Evolutionary conservation across 2,797 vertebrate species (phyloP).

Genomic region (Leptoclinus maculatus): DNA sequence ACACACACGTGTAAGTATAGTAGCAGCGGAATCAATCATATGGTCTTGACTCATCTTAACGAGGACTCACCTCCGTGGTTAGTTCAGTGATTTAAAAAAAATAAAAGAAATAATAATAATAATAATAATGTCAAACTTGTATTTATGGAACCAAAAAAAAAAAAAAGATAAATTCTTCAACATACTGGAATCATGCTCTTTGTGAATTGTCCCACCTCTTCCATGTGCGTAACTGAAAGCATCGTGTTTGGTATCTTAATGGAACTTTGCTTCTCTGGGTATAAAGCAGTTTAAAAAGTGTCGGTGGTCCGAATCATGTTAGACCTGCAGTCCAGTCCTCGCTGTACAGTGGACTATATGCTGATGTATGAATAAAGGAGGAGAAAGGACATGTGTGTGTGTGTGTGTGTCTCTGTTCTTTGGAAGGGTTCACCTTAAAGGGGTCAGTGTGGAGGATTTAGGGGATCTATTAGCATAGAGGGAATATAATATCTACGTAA

Average conservation of each 20-base stretch:
- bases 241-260: conserved; percentile 83
- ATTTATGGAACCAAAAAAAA: conserved; percentile 84
- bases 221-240: conserved; percentile 83
- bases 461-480: too few relatives aligned
- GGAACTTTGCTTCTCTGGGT: conserved; percentile 72
- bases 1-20: conserved; percentile 60
- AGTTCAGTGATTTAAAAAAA: conserved; percentile 77
- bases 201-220: conserved; percentile 84
- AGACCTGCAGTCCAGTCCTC: conserved; percentile 72
- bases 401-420: background rate
- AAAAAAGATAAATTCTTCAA: conserved; percentile 38
- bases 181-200: conserved; percentile 87
- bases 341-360: conserved; percentile 85
- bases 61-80: conserved; percentile 86
- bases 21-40: conserved; percentile 66
- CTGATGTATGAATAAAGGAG: conserved; percentile 77
- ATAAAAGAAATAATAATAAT: conserved; percentile 32
- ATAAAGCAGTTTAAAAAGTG: conserved; percentile 60
- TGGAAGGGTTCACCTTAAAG: background rate
- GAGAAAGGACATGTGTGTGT: conserved; percentile 12
- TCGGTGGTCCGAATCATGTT: conserved; percentile 55
- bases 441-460: too few relatives aligned
- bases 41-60: conserved; percentile 79
- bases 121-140: conserved; percentile 82
- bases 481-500: too few relatives aligned